These are phyloP conservation scores for Monodelphis domestica DNA, from an alignment of 2,797 vertebrate genomes.

Conservation along the genomic window DNA sequence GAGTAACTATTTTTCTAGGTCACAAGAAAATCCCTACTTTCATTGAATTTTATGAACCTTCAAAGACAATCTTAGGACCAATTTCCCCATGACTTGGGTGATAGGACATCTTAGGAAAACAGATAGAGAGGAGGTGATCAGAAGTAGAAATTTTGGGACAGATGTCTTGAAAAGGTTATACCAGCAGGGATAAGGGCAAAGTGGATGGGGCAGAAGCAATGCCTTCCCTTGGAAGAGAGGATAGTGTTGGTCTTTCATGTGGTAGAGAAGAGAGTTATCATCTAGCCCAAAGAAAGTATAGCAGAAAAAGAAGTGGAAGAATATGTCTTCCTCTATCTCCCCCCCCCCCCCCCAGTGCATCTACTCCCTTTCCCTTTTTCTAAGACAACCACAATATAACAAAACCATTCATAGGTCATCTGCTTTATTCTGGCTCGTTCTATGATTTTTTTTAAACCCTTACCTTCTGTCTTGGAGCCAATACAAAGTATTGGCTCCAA, in stretches of 20 bases:
- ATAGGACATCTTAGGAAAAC: background rate
- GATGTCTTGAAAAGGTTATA: background rate
- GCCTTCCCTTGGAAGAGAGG: background rate
- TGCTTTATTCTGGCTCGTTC: background rate
- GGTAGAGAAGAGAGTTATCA: background rate
- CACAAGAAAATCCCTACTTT: constrained; percentile 10
- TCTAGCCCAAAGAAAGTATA: background rate
- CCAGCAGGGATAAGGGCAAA: background rate
- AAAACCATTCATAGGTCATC: background rate
- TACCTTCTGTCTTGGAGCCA: too few species aligned
- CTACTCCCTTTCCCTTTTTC: background rate
- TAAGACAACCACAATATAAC: background rate
- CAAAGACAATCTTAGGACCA: constrained; percentile 3
- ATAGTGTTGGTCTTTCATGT: background rate
- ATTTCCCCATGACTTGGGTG: background rate
- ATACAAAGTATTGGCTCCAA: too few species aligned
- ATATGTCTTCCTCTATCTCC: background rate
- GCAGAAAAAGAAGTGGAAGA: background rate
- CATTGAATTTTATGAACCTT: constrained; percentile 21
- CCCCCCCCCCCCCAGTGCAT: background rate
- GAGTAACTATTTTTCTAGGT: background rate
- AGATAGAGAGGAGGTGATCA: background rate
- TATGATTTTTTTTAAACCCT: background rate
- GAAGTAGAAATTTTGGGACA: background rate
- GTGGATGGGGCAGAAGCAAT: background rate